Base-by-base conservation (phyloP, 2,888 invertebrate species). In the Drosophila anomelani region DNA sequence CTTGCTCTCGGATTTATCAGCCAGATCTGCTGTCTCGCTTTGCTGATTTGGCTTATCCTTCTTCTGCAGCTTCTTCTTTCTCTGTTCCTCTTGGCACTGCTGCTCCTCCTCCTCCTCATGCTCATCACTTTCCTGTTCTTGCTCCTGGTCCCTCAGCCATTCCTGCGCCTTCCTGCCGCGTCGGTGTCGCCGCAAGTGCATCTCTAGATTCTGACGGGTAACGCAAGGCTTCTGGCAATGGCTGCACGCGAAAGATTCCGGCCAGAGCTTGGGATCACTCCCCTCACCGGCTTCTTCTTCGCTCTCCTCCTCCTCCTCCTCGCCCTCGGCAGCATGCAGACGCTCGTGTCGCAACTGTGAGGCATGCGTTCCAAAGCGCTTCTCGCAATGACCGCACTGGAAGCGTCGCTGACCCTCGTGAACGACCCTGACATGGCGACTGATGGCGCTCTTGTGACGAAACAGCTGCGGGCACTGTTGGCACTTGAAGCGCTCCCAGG, bases 341-440 rank as follows among this genome's bases (percentile, higher is more conserved):
- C 89, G 88, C 62, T 91, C 90, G 66, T 91, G 91, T 2, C 90
- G 84, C 34, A 90, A 46, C 74, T 90, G 88, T 0, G 91, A 90
- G 64, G 90, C 90, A 17, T 89, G 90, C 0, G 91, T 91, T 0
- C 90, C 91, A 61, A 92, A 92, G 10, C 84, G 77, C 60, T 90
- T 91, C 5, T 87, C 78, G 49, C 92, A 92, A 59, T 83, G 85
- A 0, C 66, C 75, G 57, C 92, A 92, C 20, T 78, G 78, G 55
- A 84, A 92, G 0, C 90, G 82, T 10, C 89, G 82, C 54, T 91
- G 86, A 0, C 92, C 92, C 66, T 91, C 90, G 49, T 92, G 92
- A 0, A 92, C 87, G 4, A 90, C 91, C 2, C 90, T 90, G 9
- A 91, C 87, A 41, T 90, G 90, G 7, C 90, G 80, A 10, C 78